Conservation (phyloP, 2,888 invertebrate genomes). For the Eupelmus urozonus region DNA sequence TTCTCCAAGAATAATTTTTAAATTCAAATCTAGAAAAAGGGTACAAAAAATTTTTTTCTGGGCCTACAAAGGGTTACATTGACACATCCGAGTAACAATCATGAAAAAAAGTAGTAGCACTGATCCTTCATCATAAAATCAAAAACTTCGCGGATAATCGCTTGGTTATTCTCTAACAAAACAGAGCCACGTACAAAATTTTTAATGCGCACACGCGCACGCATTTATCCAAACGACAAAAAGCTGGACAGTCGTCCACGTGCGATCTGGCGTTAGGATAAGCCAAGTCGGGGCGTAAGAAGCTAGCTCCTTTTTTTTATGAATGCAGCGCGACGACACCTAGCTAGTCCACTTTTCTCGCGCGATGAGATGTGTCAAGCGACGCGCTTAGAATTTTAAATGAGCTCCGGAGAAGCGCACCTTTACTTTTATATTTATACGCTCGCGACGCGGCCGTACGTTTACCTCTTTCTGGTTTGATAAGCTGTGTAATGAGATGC, state of each 20-base stretch:
- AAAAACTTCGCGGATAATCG: too few species aligned
- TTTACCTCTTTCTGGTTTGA: too few species aligned
- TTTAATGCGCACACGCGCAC: conserved; percentile 1
- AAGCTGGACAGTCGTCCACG: neutral
- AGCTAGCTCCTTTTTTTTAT: conserved; percentile 20
- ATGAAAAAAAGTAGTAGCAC: too few species aligned
- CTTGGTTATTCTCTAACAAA: too few species aligned
- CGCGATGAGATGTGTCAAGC: neutral
- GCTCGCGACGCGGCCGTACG: too few species aligned
- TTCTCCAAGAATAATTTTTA: too few species aligned
- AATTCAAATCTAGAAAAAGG: too few species aligned
- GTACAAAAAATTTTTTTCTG: too few species aligned
- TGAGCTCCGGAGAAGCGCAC: neutral
- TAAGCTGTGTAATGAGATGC: too few species aligned
- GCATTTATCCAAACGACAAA: neutral
- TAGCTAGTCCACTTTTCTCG: conserved; percentile 27
- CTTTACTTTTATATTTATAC: neutral
- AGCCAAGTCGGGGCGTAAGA: conserved; percentile 11
- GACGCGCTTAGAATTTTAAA: conserved; percentile 30
- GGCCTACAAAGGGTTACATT: too few species aligned
- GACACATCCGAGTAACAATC: too few species aligned
- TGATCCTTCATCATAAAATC: too few species aligned
- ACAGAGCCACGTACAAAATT: conserved; percentile 15
- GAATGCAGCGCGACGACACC: conserved; percentile 22
- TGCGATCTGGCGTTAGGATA: conserved; percentile 31